Base-by-base conservation (phyloP, 2,797 vertebrate genomes). In the Echiichthys vipera region DNA sequence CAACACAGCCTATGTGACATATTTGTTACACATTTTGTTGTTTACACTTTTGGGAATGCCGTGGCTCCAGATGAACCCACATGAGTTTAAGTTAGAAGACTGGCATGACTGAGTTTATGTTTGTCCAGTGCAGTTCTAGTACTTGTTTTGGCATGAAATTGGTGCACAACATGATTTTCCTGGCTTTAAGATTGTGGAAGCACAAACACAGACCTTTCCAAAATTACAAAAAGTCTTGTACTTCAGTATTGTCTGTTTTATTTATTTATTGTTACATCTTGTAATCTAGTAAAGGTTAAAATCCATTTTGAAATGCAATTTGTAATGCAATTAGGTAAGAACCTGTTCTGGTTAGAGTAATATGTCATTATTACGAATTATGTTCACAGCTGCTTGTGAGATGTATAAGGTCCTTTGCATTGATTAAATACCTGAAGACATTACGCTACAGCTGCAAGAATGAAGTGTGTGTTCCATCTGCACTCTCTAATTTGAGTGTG, bases 401-500 rank as follows among this genome's bases (percentile, higher is more conserved):
- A 59, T 43, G 37, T 51, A 37, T 39, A 51, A 74, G 25, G 62
- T 66, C 27, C 46, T 72, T 61, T 50, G 73, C 65, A 40, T 68
- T 58, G 66, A 73, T 73, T 73, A 74, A 81, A 83, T 77, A 84
- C 78, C 56, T 74, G 51, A 65, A 74, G 63, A 18, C 57, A 69
- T 80, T 69, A 73, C 5, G 24, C 9, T 39, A 37, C 70, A 80
- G 62, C 64, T 65, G 74, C 71, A 75, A 59, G 66, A 72, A 65
- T 80, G 36, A 83, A 78, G 69, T 58, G 40, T 65, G 66, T 12
- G 5, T 72, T 78, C 78, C 65, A 75, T 78, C 69, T 74, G 65
- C 69, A 54, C 64, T 69, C 49, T 59, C 65, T 77, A 68, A 82
- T 76, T 61, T 85, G 72, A 83, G 45, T 25, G 82, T 84, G 66